These are phyloP conservation scores for Drosophila nigrodunni DNA, from an alignment of 1,140 invertebrate species.

Conservation along the genomic window DNA sequence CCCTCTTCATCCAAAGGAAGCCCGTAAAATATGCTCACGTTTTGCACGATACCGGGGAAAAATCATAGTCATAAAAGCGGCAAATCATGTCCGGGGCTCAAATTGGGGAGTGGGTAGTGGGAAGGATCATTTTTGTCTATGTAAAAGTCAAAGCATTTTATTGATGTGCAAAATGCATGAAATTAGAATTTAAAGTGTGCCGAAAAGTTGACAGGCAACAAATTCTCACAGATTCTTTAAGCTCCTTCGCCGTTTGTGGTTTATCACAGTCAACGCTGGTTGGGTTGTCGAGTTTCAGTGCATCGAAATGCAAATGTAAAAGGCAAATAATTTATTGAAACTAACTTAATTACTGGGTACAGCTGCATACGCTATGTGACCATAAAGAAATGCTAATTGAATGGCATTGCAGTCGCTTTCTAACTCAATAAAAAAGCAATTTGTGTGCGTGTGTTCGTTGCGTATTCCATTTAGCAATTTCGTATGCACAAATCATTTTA, in stretches of 20 bases:
- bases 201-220: slow-evolving; percentile 41
- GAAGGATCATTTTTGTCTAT: slow-evolving; percentile 18
- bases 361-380: slow-evolving; percentile 23
- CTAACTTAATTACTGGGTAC: slow-evolving; percentile 22
- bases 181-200: slow-evolving; percentile 80
- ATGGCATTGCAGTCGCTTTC: slow-evolving; percentile 48
- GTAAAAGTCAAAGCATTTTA: slow-evolving; percentile 64
- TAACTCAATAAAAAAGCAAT: slow-evolving; percentile 77
- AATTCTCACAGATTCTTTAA: slow-evolving; percentile 29
- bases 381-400: slow-evolving; percentile 72
- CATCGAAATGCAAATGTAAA: slow-evolving; percentile 35
- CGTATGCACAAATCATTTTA: slow-evolving; percentile 74
- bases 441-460: slow-evolving; percentile 43
- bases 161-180: slow-evolving; percentile 82
- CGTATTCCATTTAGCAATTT: slow-evolving; percentile 55
- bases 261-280: slow-evolving; percentile 9
- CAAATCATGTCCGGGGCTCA: slow-evolving; percentile 61
- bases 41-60: slow-evolving; percentile 37
- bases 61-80: slow-evolving; percentile 63
- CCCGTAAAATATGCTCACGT: slow-evolving; percentile 73
- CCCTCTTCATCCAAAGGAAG: slow-evolving; percentile 12
- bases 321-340: slow-evolving; percentile 28
- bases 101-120: neutral
- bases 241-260: slow-evolving; percentile 27
- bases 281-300: neutral